These are phyloP conservation scores for Rhegmatorhina hoffmannsi DNA, from an alignment of 2,113 vertebrate genomes.

Conservation along the genomic window DNA sequence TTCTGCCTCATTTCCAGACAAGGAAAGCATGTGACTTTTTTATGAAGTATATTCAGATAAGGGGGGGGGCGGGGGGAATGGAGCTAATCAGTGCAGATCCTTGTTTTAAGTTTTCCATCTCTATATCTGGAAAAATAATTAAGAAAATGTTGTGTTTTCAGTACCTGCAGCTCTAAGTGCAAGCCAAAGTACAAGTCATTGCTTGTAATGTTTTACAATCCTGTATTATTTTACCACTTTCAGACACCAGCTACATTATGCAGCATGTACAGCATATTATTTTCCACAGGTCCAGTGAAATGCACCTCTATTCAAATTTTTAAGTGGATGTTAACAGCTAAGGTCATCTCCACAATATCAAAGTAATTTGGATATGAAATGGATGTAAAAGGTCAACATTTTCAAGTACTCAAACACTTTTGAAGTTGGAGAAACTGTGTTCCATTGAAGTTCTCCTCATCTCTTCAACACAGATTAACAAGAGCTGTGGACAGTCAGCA, in stretches of 20 bases:
- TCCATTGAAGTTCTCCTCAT: neutral
- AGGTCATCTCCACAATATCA: neutral
- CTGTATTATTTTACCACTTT: conserved; percentile 22
- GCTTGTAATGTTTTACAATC: conserved; percentile 5
- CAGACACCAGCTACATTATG: neutral
- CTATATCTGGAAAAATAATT: conserved; percentile 15
- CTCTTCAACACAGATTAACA: neutral
- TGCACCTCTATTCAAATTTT: neutral
- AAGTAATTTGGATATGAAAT: neutral
- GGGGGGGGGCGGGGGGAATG: fast-evolving
- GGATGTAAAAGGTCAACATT: neutral
- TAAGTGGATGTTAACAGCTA: neutral
- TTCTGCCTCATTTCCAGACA: neutral
- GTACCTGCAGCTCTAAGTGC: neutral
- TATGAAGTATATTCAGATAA: neutral
- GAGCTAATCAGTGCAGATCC: neutral
- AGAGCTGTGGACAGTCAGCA: neutral
- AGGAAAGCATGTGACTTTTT: neutral
- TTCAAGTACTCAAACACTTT: neutral
- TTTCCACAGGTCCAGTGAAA: neutral
- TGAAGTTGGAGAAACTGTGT: neutral
- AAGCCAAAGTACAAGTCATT: neutral
- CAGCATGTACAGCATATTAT: neutral
- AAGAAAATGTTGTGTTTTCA: neutral
- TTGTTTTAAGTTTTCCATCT: neutral